phyloP scores from a whole-genome alignment of 2,888 invertebrate genomes.

The Polydrusus tereticollis region DNA sequence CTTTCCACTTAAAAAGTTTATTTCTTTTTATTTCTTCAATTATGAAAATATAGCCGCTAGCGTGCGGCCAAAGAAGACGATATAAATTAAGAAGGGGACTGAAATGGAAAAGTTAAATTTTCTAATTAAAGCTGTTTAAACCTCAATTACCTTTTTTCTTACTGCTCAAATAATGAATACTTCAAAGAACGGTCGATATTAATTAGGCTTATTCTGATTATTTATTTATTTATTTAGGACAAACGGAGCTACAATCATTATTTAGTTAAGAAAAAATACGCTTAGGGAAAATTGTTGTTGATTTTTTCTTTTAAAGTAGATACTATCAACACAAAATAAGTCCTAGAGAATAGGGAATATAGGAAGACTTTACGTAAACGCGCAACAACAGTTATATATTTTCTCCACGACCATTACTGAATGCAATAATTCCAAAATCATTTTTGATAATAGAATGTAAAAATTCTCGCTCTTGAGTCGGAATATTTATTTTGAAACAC shows the following conservation, averaged over 20 bases:
- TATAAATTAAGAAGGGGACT: constrained; percentile 34
- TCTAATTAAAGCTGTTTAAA: constrained; percentile 43
- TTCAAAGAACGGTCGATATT: constrained; percentile 38
- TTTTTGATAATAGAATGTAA: too few species aligned
- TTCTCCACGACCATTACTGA: too few species aligned
- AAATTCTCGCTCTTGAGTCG: too few species aligned
- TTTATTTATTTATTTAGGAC: constrained; percentile 26
- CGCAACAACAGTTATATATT: too few species aligned
- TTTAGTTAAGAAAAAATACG: background rate
- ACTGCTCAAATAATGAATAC: constrained; percentile 35
- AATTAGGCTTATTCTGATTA: constrained; percentile 32
- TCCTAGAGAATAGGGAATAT: too few species aligned
- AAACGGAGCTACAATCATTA: background rate
- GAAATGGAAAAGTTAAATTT: constrained; percentile 32
- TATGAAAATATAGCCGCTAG: constrained; percentile 23
- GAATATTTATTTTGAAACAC: too few species aligned
- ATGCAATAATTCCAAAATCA: too few species aligned
- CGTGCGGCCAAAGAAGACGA: constrained; percentile 18
- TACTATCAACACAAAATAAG: too few species aligned
- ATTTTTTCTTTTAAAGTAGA: too few species aligned
- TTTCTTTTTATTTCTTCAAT: constrained; percentile 11
- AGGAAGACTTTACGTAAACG: too few species aligned
- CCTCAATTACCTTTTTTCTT: constrained; percentile 40
- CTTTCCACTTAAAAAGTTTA: background rate
- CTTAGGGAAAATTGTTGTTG: background rate